Evolutionary conservation across 1,140 invertebrate species (phyloP).

Genomic region (Anthonomus grandis): DNA sequence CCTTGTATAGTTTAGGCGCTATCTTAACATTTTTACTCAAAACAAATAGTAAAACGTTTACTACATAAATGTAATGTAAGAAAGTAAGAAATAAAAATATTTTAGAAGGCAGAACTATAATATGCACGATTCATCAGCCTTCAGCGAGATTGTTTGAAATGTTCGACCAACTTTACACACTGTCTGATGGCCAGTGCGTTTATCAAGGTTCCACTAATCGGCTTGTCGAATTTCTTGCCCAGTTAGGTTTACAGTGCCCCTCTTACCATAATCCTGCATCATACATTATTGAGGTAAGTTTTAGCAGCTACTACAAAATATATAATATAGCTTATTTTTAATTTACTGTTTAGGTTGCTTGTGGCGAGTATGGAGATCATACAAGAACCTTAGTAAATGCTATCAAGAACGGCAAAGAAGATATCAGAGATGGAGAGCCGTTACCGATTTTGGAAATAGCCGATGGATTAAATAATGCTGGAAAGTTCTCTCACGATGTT

Average conservation of each 20-base stretch:
- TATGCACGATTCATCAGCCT: slow-evolving; percentile 97
- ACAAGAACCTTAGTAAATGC: slow-evolving; percentile 73
- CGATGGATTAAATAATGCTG: slow-evolving; percentile 62
- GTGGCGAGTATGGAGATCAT: slow-evolving; percentile 92
- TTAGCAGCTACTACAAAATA: background rate
- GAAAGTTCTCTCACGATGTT: slow-evolving; percentile 55
- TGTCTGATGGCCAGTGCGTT: slow-evolving; percentile 91
- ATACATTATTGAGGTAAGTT: slow-evolving; percentile 73
- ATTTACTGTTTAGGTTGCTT: slow-evolving; percentile 67
- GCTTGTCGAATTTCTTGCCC: slow-evolving; percentile 83
- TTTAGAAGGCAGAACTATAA: slow-evolving; percentile 78
- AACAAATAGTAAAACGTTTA: no score
- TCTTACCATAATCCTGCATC: slow-evolving; percentile 96
- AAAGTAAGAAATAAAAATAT: background rate
- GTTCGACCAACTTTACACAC: slow-evolving; percentile 93
- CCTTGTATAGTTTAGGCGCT: no score
- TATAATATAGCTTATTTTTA: background rate
- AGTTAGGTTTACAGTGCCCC: slow-evolving; percentile 81
- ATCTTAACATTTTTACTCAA: no score
- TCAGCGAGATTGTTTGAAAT: slow-evolving; percentile 94
- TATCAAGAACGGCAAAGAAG: slow-evolving; percentile 76
- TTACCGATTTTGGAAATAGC: slow-evolving; percentile 58
- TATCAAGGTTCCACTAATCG: slow-evolving; percentile 85
- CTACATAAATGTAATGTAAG: no score
- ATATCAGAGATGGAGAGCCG: slow-evolving; percentile 64